Percentiles rank a stretch among this genome's conserved stretches.
These are phyloP conservation scores for Selenia dentaria DNA, from an alignment of 2,888 invertebrate genomes.

Conservation along the genomic window DNA sequence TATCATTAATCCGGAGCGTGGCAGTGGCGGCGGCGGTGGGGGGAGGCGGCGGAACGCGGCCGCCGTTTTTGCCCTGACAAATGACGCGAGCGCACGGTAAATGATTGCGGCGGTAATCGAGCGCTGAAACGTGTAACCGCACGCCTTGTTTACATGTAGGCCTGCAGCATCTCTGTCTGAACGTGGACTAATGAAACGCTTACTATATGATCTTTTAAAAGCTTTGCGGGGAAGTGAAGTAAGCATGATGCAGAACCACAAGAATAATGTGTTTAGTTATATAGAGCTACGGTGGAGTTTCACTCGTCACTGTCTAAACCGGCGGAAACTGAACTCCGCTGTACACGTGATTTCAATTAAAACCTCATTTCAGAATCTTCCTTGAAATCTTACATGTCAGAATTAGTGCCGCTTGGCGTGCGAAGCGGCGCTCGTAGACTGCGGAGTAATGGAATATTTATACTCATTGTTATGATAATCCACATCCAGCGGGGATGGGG, in stretches of 20 bases:
- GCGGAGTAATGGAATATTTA: slow-evolving; percentile 29
- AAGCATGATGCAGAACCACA: no score
- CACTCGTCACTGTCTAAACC: no score
- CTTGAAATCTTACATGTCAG: slow-evolving; percentile 1
- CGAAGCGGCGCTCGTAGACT: neutral
- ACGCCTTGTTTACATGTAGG: slow-evolving; percentile 30
- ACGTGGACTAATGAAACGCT: slow-evolving; percentile 20
- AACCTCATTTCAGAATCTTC: slow-evolving; percentile 1
- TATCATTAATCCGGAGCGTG: slow-evolving; percentile 37
- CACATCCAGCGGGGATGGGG: neutral
- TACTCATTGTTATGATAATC: slow-evolving; percentile 32
- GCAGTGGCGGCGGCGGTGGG: slow-evolving; percentile 13
- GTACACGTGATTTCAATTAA: slow-evolving; percentile 6
- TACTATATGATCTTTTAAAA: slow-evolving; percentile 17
- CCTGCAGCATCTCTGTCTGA: slow-evolving; percentile 19
- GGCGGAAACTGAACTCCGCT: no score
- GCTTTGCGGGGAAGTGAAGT: slow-evolving; percentile 6
- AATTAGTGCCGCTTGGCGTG: slow-evolving; percentile 1
- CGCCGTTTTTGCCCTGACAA: slow-evolving; percentile 39
- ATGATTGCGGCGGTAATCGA: slow-evolving; percentile 51
- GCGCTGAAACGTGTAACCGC: slow-evolving; percentile 29
- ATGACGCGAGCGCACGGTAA: slow-evolving; percentile 43
- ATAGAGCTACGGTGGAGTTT: no score
- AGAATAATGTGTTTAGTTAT: no score
- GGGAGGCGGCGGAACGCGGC: slow-evolving; percentile 15